Conservation (phyloP, 2,797 vertebrate genomes). For the Naso thynnoides region DNA sequence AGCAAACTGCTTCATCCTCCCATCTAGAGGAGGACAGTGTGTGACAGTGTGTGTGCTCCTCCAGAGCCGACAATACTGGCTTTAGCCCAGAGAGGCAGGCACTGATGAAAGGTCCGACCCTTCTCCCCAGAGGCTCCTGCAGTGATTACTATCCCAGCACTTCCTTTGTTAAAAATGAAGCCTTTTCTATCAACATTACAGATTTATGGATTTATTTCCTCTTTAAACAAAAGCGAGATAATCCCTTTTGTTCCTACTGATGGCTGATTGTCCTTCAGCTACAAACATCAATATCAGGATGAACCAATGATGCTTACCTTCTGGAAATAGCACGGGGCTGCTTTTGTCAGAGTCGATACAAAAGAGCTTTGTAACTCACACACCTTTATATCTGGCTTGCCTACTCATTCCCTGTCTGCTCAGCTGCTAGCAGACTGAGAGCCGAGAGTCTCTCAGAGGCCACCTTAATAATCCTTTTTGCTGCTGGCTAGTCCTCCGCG, state of each 20-base stretch:
- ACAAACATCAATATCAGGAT: slow-evolving; percentile 42
- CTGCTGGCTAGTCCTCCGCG: slow-evolving; percentile 48
- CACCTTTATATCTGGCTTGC: slow-evolving; percentile 38
- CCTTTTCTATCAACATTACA: slow-evolving; percentile 10
- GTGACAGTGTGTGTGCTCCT: slow-evolving; percentile 19
- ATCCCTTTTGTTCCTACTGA: slow-evolving; percentile 39
- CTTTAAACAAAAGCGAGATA: slow-evolving; percentile 39
- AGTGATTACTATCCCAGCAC: slow-evolving; percentile 31
- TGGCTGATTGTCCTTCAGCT: slow-evolving; percentile 31
- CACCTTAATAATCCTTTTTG: slow-evolving; percentile 48
- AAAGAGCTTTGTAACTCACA: slow-evolving; percentile 49
- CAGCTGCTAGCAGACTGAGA: slow-evolving; percentile 11
- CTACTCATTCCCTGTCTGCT: slow-evolving; percentile 49
- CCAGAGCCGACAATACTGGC: slow-evolving; percentile 49
- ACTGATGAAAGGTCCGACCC: slow-evolving; percentile 23
- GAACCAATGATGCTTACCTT: slow-evolving; percentile 79
- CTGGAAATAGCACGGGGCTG: slow-evolving; percentile 49
- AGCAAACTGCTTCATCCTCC: slow-evolving; percentile 43
- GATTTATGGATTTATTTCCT: slow-evolving; percentile 17
- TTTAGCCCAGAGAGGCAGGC: slow-evolving; percentile 44
- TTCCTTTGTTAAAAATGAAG: slow-evolving; percentile 47
- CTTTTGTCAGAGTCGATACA: slow-evolving; percentile 54
- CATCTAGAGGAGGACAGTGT: slow-evolving; percentile 38
- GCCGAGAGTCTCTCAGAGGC: slow-evolving; percentile 55
- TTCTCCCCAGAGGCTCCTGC: slow-evolving; percentile 48